Base-by-base conservation (phyloP, 2,888 invertebrate species). In the Lobophora halterata region DNA sequence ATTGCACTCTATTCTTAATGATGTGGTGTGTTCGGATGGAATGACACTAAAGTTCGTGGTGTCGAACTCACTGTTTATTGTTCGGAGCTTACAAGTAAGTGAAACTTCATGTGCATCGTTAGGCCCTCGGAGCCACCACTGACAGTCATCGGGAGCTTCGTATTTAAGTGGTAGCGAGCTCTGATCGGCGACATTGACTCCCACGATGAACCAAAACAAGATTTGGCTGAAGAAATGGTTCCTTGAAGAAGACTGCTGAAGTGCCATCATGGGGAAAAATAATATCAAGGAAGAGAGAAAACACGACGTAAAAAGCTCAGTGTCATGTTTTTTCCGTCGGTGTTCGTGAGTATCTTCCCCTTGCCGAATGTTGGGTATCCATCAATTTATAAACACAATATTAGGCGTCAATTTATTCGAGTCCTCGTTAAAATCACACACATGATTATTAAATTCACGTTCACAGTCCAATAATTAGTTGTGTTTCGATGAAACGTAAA, bases 1-100 rank as follows among this genome's bases (percentile, higher is more conserved):
- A 67, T 93, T 94, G 86, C 92, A 96, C 78, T 94, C 91, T 65
- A 96, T 92, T 59, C 91, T 89, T 42, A 96, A 79, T 3, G 93
- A 93, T 12, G 93, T 92, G 9, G 95, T 95, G 68, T 94, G 93
- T 67, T 95, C 95, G 6, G 93, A 91, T 25, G 95, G 95, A 46
- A 95, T 95, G 33, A 94, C 93, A 81, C 94, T 94, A 70, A 95
- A 95, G 81, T 96, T 96, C 17, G 95, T 96, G 50, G 93, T 94
- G 78, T 93, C 95, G 71, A 93, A 94, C 74, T 94, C 95, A 87
- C 95, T 95, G 80, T 95, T 95, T 66, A 95, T 94, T 30, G 95
- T 93, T 58, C 95, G 89, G 63, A 95, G 89, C 79, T 93, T 91
- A 82, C 95, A 94, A 46, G 92, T 92, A 49, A 95, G 89, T 8